phyloP scores from a whole-genome alignment of 2,888 invertebrate species.

The Tachina lurida region DNA sequence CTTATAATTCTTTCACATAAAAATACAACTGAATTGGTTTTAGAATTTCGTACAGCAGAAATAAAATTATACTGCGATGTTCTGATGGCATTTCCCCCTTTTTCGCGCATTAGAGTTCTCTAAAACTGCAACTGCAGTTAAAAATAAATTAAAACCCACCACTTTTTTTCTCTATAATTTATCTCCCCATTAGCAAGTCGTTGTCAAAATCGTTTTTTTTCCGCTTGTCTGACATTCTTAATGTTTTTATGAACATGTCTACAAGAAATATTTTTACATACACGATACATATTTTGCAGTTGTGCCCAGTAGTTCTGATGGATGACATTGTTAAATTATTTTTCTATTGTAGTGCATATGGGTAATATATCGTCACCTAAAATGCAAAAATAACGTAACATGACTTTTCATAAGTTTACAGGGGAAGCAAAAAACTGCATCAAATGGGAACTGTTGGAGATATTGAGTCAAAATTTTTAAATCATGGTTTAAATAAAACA shows the following conservation, averaged over 20 bases:
- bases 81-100: neutral
- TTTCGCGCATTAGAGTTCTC: neutral
- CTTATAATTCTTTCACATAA: no score
- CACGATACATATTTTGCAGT: slow-evolving; percentile 16
- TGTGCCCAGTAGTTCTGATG: neutral
- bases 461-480: no score
- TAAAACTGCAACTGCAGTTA: slow-evolving; percentile 1
- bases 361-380: no score
- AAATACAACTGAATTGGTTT: no score
- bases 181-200: slow-evolving; percentile 21
- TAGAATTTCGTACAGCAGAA: neutral
- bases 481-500: no score
- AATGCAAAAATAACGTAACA: no score
- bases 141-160: slow-evolving; percentile 61
- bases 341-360: neutral
- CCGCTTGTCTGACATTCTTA: neutral
- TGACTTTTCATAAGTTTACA: no score
- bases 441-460: no score
- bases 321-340: neutral
- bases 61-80: neutral
- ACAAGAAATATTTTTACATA: slow-evolving; percentile 24
- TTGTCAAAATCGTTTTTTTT: slow-evolving; percentile 12
- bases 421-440: no score
- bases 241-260: neutral
- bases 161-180: slow-evolving; percentile 22